phyloP scores from a whole-genome alignment of 2,797 vertebrate species.

The Periparus ater region DNA sequence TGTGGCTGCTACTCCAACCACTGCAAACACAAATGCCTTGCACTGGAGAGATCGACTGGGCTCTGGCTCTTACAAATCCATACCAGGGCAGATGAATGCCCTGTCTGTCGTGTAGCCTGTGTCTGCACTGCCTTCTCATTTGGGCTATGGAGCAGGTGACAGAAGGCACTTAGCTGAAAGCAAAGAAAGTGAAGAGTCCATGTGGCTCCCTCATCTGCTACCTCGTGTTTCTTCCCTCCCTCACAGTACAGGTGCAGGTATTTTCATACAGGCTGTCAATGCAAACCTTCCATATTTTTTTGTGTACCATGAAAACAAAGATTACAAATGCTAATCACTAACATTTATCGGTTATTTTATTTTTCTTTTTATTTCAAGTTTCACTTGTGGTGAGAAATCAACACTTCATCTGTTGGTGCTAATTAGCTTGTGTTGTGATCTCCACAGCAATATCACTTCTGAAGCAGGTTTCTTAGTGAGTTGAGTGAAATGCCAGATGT shows the following conservation, averaged over 20 bases:
- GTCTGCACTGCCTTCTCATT: neutral
- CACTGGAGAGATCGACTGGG: neutral
- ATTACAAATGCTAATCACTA: neutral
- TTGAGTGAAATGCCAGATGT: neutral
- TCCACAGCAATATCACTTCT: neutral
- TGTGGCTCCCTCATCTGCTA: neutral
- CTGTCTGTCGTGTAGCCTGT: rapidly evolving
- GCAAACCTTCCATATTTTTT: neutral
- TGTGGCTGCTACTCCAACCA: neutral
- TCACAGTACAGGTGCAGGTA: neutral
- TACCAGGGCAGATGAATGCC: no score
- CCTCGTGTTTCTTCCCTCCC: neutral
- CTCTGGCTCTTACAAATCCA: neutral
- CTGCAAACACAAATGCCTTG: neutral
- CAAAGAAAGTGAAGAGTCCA: neutral
- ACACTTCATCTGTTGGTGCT: conserved; percentile 15
- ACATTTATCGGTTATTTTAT: neutral
- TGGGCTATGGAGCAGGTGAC: neutral
- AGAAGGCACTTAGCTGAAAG: neutral
- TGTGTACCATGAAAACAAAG: neutral
- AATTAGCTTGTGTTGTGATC: neutral
- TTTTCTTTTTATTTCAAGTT: neutral
- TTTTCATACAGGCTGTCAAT: neutral
- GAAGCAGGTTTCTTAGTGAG: neutral
- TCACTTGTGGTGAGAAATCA: conserved; percentile 16